These are phyloP conservation scores for Chrysodeixis includens DNA, from an alignment of 2,888 invertebrate genomes.

Conservation along the genomic window DNA sequence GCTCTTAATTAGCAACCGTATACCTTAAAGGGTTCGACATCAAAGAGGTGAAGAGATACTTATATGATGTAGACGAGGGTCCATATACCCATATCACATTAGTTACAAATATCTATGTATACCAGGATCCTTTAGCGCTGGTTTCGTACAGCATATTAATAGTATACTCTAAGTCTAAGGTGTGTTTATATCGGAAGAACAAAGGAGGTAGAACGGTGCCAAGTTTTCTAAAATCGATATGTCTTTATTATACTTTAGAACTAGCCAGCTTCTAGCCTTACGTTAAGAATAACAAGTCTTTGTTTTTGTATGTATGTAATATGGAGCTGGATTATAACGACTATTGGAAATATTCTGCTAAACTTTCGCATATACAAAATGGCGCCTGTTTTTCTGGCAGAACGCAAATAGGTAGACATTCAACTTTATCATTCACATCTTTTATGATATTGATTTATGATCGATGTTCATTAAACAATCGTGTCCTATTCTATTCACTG, in stretches of 20 bases:
- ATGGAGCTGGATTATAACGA: neutral
- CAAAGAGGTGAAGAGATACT: constrained; percentile 21
- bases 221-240: constrained; percentile 5
- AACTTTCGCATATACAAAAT: neutral
- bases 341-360: neutral
- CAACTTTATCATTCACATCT: too few relatives aligned
- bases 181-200: constrained; percentile 1
- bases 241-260: neutral
- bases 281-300: neutral
- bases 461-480: too few relatives aligned
- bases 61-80: too few relatives aligned
- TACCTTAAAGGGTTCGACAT: constrained; percentile 25
- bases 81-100: too few relatives aligned
- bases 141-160: constrained; percentile 27
- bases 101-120: constrained; percentile 4
- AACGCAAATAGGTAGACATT: too few relatives aligned
- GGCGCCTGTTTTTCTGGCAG: too few relatives aligned
- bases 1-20: constrained; percentile 26
- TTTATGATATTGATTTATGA: too few relatives aligned
- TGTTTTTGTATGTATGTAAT: neutral
- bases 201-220: neutral
- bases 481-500: neutral
- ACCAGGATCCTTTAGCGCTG: constrained; percentile 17
- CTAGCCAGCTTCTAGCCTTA: neutral
- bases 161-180: constrained; percentile 1